These are phyloP conservation scores for Alsophila aescularia DNA, from an alignment of 2,888 invertebrate species.

Conservation along the genomic window DNA sequence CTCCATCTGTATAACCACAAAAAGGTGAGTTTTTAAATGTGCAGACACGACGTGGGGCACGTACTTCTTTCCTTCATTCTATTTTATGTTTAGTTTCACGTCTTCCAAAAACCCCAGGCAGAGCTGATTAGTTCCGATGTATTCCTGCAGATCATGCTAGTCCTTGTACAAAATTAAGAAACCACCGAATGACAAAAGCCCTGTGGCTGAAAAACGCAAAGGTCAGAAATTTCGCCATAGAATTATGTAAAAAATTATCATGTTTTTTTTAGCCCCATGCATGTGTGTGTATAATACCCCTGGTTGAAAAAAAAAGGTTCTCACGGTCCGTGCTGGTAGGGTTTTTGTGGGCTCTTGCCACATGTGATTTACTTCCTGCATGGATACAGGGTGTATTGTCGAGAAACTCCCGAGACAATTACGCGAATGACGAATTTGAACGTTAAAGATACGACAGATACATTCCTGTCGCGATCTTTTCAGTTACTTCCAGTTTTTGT, in stretches of 20 bases:
- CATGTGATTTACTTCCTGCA: slow-evolving; percentile 67
- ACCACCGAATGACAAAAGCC: slow-evolving; percentile 36
- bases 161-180: slow-evolving; percentile 49
- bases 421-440: slow-evolving; percentile 13
- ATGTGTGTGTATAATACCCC: slow-evolving; percentile 56
- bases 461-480: neutral
- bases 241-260: slow-evolving; percentile 49
- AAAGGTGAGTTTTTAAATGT: slow-evolving; percentile 55
- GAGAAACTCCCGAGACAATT: slow-evolving; percentile 18
- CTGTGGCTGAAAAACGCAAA: slow-evolving; percentile 52
- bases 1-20: slow-evolving; percentile 38
- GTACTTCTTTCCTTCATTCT: slow-evolving; percentile 67
- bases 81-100: slow-evolving; percentile 66
- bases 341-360: slow-evolving; percentile 55
- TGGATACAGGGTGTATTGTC: slow-evolving; percentile 47
- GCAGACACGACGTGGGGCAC: slow-evolving; percentile 60
- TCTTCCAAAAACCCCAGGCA: slow-evolving; percentile 62
- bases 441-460: neutral
- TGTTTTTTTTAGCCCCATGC: slow-evolving; percentile 60
- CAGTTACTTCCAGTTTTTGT: neutral
- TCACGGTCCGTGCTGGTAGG: slow-evolving; percentile 62
- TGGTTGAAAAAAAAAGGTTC: slow-evolving; percentile 67
- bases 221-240: slow-evolving; percentile 64
- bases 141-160: slow-evolving; percentile 65
- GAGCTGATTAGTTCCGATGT: slow-evolving; percentile 57